Evolutionary conservation across 2,797 vertebrate genomes (phyloP), one percentile per base, ranked within the genome.

Genomic region (Neoniphon sammara): DNA sequence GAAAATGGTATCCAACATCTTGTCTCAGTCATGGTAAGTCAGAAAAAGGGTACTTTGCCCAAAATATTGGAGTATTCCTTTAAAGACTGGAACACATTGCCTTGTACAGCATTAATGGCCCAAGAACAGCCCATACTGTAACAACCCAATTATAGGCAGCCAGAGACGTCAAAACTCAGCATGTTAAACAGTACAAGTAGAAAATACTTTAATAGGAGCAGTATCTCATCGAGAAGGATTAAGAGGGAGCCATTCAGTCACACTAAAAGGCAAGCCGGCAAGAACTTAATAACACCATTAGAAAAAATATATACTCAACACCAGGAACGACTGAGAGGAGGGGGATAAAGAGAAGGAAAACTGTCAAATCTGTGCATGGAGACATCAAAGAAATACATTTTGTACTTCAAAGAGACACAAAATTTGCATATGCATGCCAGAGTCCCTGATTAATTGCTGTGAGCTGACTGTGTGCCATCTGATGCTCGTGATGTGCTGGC

Each of bases 351-450:
- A 39, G 30, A 15, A 52, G 18, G 31, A 42, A 23, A 55, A 52
- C 50, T 18, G 23, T 60, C 23, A 47, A 46, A 73, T 56, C 53
- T 55, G 60, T 17, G 55, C 62, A 62, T 57, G 68, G 52, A 75
- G 64, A 67, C 55, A 73, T 78, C 61, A 86, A 71, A 63, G 74
- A 67, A 11, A 20, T 10, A 11, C 20, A 18, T 53, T 27, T 20
- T 39, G 46, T 44, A 54, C 63, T 72, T 77, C 73, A 82, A 66
- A 77, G 67, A 67, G 53, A 53, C 8, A 1, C 30, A 3, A 15
- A 9, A 64, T 85, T 68, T 74, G 70, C 79, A 74, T 60, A 36
- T 20, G 20, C 66, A 64, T 58, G 18, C 25, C 36, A 66, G 56
- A 64, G 64, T 2, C 17, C n/a, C 17, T 70, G 49, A 53, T 73